Evolutionary conservation across 1,140 invertebrate species (phyloP).

Genomic region (Brachionus asplanchnoidis): DNA sequence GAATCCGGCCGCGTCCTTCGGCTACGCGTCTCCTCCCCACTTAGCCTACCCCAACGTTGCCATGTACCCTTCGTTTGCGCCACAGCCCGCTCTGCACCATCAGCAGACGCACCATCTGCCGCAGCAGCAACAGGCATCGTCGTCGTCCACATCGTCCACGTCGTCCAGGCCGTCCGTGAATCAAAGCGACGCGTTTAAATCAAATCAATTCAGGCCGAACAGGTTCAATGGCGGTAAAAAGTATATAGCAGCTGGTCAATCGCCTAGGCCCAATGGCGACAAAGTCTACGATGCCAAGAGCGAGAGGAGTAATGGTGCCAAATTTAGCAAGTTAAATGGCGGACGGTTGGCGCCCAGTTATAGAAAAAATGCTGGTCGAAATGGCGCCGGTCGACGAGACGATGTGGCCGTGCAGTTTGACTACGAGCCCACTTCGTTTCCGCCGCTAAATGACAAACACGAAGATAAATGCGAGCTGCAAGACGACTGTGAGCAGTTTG

Average conservation of each 20-base stretch:
- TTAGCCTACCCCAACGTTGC: background rate
- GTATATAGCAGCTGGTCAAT: background rate
- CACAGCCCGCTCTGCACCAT: background rate
- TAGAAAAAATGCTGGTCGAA: background rate
- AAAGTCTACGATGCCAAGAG: background rate
- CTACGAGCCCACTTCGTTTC: conserved; percentile 19
- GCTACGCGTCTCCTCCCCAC: background rate
- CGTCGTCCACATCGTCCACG: background rate
- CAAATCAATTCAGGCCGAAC: background rate
- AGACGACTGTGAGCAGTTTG: background rate
- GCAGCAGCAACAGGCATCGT: background rate
- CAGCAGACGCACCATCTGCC: background rate
- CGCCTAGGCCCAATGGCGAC: background rate
- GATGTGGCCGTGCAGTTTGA: background rate
- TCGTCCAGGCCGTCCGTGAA: background rate
- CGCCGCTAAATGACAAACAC: background rate
- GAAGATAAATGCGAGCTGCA: background rate
- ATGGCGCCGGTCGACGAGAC: background rate
- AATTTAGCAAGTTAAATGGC: background rate
- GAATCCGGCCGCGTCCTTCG: background rate
- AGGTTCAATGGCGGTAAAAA: background rate
- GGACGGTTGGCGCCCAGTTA: background rate
- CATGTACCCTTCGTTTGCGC: background rate
- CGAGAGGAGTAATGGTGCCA: background rate
- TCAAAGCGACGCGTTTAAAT: background rate